These are phyloP conservation scores for Leptopterna dolabrata DNA, from an alignment of 2,888 invertebrate species.

Conservation along the genomic window DNA sequence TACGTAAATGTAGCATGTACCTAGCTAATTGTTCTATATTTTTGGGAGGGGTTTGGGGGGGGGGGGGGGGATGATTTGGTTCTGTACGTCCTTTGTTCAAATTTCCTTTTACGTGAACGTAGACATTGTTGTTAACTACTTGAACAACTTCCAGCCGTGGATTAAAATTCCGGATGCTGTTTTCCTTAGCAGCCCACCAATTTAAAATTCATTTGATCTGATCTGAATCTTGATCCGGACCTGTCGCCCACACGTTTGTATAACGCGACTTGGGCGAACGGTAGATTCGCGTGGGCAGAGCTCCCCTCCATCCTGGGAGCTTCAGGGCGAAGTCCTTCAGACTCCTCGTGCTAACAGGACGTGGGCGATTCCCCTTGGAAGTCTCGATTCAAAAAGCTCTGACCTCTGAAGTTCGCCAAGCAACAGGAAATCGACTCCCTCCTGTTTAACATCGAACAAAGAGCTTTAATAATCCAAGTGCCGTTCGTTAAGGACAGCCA, in stretches of 20 bases:
- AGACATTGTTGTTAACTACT: too few relatives aligned
- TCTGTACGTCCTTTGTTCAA: too few relatives aligned
- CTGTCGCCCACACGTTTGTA: background rate
- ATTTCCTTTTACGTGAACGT: too few relatives aligned
- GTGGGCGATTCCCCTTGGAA: background rate
- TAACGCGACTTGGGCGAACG: background rate
- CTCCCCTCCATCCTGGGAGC: background rate
- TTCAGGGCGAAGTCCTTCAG: background rate
- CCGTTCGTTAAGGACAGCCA: background rate
- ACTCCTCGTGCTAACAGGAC: background rate
- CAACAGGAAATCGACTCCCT: conserved; percentile 2
- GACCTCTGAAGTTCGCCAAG: conserved; percentile 1
- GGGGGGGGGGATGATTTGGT: too few relatives aligned
- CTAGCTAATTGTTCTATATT: too few relatives aligned
- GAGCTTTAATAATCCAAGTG: conserved; percentile 1
- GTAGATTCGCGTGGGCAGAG: background rate
- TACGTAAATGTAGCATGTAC: too few relatives aligned
- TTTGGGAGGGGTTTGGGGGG: too few relatives aligned
- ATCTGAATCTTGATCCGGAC: background rate
- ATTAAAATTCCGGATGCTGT: too few relatives aligned
- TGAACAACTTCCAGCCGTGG: too few relatives aligned
- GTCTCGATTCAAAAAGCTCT: background rate
- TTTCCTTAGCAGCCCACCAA: too few relatives aligned
- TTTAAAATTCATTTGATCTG: background rate
- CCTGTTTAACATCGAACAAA: background rate